Evolutionary conservation across 2,888 invertebrate species (phyloP), one percentile per base, ranked within the genome.

Genomic region (Chalcosyrphus nemorum): DNA sequence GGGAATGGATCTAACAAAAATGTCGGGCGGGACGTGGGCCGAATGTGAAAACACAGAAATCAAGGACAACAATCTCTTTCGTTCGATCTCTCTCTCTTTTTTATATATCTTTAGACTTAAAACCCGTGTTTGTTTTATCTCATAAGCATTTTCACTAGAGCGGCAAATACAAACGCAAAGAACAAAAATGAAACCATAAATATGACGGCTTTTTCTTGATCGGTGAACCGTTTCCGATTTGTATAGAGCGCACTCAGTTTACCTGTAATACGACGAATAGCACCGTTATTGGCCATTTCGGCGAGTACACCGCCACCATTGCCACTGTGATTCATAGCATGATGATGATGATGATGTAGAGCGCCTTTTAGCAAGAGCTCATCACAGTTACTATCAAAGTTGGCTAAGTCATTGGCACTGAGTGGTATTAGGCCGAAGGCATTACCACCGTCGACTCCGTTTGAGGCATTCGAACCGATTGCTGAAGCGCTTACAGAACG

Each of bases 251-350:
- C 86, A 43, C 89, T 88, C 15, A 91, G 85, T 86, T 89, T 89
- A 86, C 88, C 86, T 27, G 94, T 88, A 88, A 92, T 87, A 90
- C 93, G 87, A 89, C 92, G 61, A 88, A 92, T 70, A 90, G 92
- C 86, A 90, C 92, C 88, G 89, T 91, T 27, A 82, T 88, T 88
- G 86, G 71, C 86, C 74, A 78, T 70, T 65, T 78, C 75, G 72
- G 87, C 86, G 68, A 87, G 86, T 43, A 87, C 81, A 38, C 81
- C 86, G 54, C 81, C 50, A 11, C 63, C 50, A 41, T 9, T 5
- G 29, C 24, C 24, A 24, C 43, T 68, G 24, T 86, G 87, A 65
- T 87, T 87, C 57, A 84, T 74, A 27, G 57, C 68, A 86, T 89
- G 89, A 82, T 90, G 90, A 86, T 90, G 90, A 77, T 90, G 91